Conservation (phyloP, 2,888 invertebrate species). For the Cepaea hortensis region DNA sequence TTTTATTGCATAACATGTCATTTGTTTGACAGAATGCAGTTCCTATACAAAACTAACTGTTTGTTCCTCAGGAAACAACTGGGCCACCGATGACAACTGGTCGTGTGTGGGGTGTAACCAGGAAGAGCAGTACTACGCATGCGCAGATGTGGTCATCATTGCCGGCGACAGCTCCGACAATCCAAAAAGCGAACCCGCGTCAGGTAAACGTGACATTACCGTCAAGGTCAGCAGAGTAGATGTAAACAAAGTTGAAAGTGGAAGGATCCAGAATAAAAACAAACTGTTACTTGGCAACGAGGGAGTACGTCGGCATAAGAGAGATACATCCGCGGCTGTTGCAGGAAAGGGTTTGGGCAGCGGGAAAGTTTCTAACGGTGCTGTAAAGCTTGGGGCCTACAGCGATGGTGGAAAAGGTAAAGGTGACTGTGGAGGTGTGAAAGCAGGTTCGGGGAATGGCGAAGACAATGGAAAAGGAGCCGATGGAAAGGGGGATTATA, state of each 20-base stretch:
- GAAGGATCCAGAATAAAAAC: background rate
- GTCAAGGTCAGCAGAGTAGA: background rate
- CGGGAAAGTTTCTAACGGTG: background rate
- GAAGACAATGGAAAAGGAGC: background rate
- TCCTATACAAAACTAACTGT: too few species aligned
- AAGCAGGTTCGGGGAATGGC: background rate
- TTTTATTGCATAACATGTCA: too few species aligned
- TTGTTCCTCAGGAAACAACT: slow-evolving; percentile 55
- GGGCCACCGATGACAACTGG: slow-evolving; percentile 54
- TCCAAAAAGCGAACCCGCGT: background rate
- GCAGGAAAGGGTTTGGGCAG: background rate
- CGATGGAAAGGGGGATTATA: background rate
- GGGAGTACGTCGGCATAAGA: background rate
- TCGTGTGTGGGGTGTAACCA: slow-evolving; percentile 56
- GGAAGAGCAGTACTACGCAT: slow-evolving; percentile 59
- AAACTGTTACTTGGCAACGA: background rate
- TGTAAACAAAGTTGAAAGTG: background rate
- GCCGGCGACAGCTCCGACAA: background rate
- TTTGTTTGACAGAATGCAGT: too few species aligned
- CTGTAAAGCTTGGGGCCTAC: background rate
- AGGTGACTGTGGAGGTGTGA: background rate
- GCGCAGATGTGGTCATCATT: slow-evolving; percentile 56
- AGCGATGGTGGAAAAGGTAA: background rate
- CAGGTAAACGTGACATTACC: background rate
- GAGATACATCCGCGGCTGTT: background rate